Base-by-base conservation (phyloP, 2,888 invertebrate genomes). In the Tachystola acroxantha region DNA sequence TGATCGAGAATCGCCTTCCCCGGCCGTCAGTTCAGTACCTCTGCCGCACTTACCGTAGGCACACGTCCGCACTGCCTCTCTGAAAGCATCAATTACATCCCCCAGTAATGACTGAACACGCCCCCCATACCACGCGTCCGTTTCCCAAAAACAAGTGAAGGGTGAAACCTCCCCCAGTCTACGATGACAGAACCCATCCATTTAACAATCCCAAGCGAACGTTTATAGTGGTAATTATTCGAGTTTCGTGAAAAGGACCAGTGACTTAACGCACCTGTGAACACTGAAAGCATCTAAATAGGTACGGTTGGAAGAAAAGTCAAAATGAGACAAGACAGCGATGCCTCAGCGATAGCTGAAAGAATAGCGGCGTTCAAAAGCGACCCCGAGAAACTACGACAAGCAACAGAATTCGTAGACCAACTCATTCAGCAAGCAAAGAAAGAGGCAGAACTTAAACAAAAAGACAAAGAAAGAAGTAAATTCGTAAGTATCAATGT, bases 381-480 rank as follows among this genome's bases (percentile, higher is more conserved):
- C 49, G 89, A 90, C 58, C 88, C 90, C 26, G 88, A 88, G 43
- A 89, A 89, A 69, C 86, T 90, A 64, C 85, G 88, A 43, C 77
- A 87, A 42, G 85, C 90, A 34, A 78, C 81, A 43, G 89, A 89
- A 50, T 90, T 90, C 71, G 88, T 91, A 48, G 89, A 90, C 56
- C 88, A 89, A 64, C 84, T 90, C 41, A 84, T 90, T 61, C 85
- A 88, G 61, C 88, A 88, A 65, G 90, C 90, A 46, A 88, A 89
- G 70, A 81, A 80, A 64, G 89, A 90, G 69, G 90, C 88, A 48
- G 88, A 88, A 53, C 66, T 81, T 54, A 89, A 88, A 80, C 78
- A 78, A 62, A 86, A 84, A 77, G 79, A 88, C 74, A 88, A 86
- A 77, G 88, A 88, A 71, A 88, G 86, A 88, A 88, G 80, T 67